Evolutionary conservation across 2,797 vertebrate genomes (phyloP).

Genomic region (Benthosema pterotum): DNA sequence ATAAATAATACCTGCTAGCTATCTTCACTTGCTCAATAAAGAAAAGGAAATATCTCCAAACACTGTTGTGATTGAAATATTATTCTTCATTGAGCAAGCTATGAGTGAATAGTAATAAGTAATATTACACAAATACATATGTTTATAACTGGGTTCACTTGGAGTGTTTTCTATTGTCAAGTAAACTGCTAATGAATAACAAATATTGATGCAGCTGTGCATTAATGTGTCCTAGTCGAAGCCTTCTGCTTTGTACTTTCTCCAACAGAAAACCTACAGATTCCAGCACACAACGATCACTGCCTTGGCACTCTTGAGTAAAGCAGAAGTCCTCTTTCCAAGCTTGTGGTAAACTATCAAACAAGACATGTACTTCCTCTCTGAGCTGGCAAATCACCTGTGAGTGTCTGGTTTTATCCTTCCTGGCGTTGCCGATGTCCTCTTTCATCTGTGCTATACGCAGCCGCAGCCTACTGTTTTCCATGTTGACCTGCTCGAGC

Average conservation of each 20-base stretch:
- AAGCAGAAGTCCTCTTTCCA: constrained; percentile 37
- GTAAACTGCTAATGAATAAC: constrained; percentile 49
- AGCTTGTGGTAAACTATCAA: constrained; percentile 34
- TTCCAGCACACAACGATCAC: constrained; percentile 8
- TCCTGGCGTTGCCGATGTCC: constrained; percentile 24
- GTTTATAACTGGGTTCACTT: background rate
- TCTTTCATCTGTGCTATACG: constrained; percentile 57
- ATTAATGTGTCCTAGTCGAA: constrained; percentile 16
- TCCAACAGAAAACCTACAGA: constrained; percentile 1
- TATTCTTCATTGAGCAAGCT: too few relatives aligned
- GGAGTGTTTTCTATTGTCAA: constrained; percentile 33
- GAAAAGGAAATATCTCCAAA: too few relatives aligned
- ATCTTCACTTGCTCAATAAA: too few relatives aligned
- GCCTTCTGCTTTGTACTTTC: constrained; percentile 29
- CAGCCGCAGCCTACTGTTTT: constrained; percentile 74
- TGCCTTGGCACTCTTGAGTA: constrained; percentile 19
- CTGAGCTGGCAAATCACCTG: constrained; percentile 35
- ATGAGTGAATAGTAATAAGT: too few relatives aligned
- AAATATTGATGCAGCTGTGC: constrained; percentile 33
- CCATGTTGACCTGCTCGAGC: constrained; percentile 65
- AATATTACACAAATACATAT: too few relatives aligned
- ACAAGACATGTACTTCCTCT: constrained; percentile 17
- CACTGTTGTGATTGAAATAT: too few relatives aligned
- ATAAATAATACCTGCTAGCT: too few relatives aligned
- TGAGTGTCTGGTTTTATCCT: constrained; percentile 32